These are phyloP conservation scores for Bicyclus anynana DNA, from an alignment of 1,140 invertebrate genomes.

Conservation along the genomic window DNA sequence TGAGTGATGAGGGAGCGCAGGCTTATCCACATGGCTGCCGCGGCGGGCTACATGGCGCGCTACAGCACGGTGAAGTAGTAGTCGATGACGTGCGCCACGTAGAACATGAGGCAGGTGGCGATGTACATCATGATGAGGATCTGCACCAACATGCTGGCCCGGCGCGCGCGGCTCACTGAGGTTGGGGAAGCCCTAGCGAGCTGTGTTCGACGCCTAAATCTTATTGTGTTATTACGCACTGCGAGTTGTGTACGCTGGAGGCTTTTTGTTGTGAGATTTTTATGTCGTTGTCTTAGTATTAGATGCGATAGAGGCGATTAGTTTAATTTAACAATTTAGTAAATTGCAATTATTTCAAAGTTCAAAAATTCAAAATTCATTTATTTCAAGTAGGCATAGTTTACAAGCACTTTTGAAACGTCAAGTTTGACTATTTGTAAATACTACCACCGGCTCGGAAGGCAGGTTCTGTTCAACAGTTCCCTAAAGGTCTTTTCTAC, in stretches of 20 bases:
- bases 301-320: too few relatives aligned
- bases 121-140: constrained; percentile 75
- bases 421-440: too few relatives aligned
- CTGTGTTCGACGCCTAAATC: constrained; percentile 39
- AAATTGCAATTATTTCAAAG: too few relatives aligned
- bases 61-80: constrained; percentile 57
- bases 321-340: too few relatives aligned
- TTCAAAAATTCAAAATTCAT: too few relatives aligned
- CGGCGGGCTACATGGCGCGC: neutral
- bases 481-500: too few relatives aligned
- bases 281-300: too few relatives aligned
- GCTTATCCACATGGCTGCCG: constrained; percentile 10
- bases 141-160: constrained; percentile 67
- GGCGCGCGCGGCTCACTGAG: constrained; percentile 21
- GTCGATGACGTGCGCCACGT: constrained; percentile 69
- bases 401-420: too few relatives aligned
- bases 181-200: constrained; percentile 43
- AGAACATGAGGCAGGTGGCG: constrained; percentile 68
- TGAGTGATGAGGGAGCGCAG: constrained; percentile 19
- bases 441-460: too few relatives aligned
- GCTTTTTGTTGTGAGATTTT: neutral
- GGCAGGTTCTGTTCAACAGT: too few relatives aligned
- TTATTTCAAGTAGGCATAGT: too few relatives aligned
- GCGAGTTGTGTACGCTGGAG: neutral
- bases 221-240: constrained; percentile 35